Conservation (phyloP, 2,888 invertebrate genomes). For the Monopis laevigella region DNA sequence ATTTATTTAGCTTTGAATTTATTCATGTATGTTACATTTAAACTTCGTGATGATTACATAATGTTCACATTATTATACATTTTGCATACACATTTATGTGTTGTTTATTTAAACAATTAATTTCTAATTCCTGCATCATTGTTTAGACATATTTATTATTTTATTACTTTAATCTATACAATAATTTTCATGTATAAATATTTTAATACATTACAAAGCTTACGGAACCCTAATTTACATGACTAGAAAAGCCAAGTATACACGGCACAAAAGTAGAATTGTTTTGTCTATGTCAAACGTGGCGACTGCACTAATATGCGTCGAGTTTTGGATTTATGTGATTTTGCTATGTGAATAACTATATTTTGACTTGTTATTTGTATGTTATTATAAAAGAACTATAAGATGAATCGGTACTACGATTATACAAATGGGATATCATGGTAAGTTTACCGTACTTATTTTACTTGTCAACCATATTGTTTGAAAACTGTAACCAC, state of each 20-base stretch:
- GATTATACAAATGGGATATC: slow-evolving; percentile 64
- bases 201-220: too few species aligned
- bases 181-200: too few species aligned
- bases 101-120: too few species aligned
- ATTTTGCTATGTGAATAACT: slow-evolving; percentile 5
- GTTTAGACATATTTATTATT: too few species aligned
- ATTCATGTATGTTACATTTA: too few species aligned
- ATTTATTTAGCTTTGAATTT: too few species aligned
- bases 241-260: background rate
- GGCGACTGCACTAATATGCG: slow-evolving; percentile 44
- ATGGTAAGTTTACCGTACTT: slow-evolving; percentile 51
- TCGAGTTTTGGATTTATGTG: slow-evolving; percentile 40
- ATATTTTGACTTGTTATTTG: background rate
- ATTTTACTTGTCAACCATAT: slow-evolving; percentile 46
- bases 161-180: too few species aligned
- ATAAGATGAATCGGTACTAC: slow-evolving; percentile 66
- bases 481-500: slow-evolving; percentile 26
- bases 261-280: background rate
- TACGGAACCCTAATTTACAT: background rate
- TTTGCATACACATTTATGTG: too few species aligned
- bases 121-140: too few species aligned
- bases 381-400: background rate
- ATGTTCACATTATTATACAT: too few species aligned
- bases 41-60: too few species aligned
- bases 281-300: slow-evolving; percentile 52